Conservation (phyloP, 2,888 invertebrate species). For the Pseudococcus jackbeardsleyi region DNA sequence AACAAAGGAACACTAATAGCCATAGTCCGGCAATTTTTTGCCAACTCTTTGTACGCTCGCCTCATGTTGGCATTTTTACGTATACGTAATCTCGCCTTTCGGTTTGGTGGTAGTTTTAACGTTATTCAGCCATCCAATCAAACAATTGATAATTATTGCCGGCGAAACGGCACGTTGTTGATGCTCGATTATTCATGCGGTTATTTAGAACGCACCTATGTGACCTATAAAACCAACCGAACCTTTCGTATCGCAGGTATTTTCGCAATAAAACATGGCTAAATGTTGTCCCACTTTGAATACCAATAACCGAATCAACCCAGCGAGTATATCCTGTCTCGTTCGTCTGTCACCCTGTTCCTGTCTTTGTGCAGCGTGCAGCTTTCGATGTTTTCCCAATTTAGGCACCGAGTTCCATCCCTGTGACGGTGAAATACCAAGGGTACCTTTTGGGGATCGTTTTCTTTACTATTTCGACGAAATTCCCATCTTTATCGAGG, state of each 20-base stretch:
- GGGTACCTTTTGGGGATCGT: background rate
- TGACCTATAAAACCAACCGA: constrained; percentile 43
- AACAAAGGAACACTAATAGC: constrained; percentile 56
- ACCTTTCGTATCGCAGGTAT: background rate
- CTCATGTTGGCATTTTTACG: constrained; percentile 29
- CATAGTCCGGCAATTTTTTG: constrained; percentile 45
- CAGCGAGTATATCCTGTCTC: background rate
- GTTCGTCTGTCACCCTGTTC: background rate
- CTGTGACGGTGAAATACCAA: background rate
- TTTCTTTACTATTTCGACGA: background rate
- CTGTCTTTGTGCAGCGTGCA: background rate
- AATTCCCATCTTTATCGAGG: background rate
- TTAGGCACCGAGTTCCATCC: background rate
- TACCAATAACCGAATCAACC: constrained; percentile 38
- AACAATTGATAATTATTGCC: constrained; percentile 28
- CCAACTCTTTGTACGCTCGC: background rate
- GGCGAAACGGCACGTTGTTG: background rate
- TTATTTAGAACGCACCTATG: constrained; percentile 43
- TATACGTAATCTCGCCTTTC: constrained; percentile 4
- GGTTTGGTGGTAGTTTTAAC: background rate
- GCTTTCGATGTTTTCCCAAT: background rate
- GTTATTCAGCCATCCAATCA: constrained; percentile 4
- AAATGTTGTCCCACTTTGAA: constrained; percentile 40
- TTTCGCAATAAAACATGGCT: constrained; percentile 40
- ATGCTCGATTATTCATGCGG: constrained; percentile 48